phyloP scores from a whole-genome alignment of 2,888 invertebrate species.

The Acanthosoma haemorrhoidale region DNA sequence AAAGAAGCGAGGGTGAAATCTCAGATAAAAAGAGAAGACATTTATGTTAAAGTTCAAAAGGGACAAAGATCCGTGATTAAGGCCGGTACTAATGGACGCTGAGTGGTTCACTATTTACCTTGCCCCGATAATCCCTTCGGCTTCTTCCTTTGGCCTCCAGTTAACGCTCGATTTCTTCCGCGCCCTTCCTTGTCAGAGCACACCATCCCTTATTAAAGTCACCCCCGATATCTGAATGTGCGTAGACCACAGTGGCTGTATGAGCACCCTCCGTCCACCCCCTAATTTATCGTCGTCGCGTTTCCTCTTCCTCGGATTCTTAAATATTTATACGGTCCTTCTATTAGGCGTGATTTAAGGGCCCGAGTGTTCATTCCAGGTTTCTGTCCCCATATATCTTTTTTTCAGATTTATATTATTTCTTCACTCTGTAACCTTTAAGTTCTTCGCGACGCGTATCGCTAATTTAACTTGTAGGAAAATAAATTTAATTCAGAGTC shows the following conservation, averaged over 20 bases:
- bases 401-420: background rate
- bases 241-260: too few relatives aligned
- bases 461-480: background rate
- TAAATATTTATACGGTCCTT: constrained; percentile 5
- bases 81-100: constrained; percentile 19
- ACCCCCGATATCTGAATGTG: too few relatives aligned
- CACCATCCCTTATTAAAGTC: background rate
- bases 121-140: constrained; percentile 9
- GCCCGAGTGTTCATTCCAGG: background rate
- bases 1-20: background rate
- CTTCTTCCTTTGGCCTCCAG: background rate
- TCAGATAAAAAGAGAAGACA: background rate
- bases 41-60: constrained; percentile 22
- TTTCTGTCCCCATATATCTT: background rate
- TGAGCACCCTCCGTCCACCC: too few relatives aligned
- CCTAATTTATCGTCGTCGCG: background rate
- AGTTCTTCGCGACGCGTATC: background rate
- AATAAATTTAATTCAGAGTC: constrained; percentile 1
- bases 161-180: constrained; percentile 13
- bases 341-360: constrained; percentile 7
- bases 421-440: background rate
- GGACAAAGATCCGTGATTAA: constrained; percentile 24
- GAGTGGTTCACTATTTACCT: constrained; percentile 25
- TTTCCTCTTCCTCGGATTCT: constrained; percentile 2
- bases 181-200: too few relatives aligned